These are phyloP conservation scores for Micrasema longulum DNA, from an alignment of 1,140 invertebrate species.

Conservation along the genomic window DNA sequence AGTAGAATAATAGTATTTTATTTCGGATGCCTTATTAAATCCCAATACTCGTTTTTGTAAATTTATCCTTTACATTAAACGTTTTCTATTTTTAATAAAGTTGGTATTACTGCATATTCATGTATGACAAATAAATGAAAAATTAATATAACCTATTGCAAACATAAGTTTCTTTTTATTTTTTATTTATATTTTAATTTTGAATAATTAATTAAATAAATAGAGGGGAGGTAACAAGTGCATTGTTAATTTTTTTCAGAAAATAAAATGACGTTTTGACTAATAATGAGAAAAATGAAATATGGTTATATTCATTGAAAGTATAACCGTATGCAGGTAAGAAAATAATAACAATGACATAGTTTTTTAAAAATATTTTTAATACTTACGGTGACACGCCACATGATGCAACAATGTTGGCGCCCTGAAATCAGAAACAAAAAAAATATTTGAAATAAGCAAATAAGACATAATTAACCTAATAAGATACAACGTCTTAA, in stretches of 20 bases:
- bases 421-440: conserved; percentile 44
- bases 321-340: neutral
- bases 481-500: too few species aligned
- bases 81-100: too few species aligned
- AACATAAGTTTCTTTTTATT: too few species aligned
- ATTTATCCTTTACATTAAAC: too few species aligned
- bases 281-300: neutral
- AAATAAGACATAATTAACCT: too few species aligned
- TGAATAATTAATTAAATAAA: neutral
- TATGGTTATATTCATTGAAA: neutral
- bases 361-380: neutral
- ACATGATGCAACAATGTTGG: conserved; percentile 17
- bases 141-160: too few species aligned
- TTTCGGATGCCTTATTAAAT: too few species aligned
- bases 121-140: too few species aligned
- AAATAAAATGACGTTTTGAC: neutral
- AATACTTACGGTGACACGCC: conserved; percentile 25
- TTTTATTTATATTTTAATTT: too few species aligned
- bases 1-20: too few species aligned
- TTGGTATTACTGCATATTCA: too few species aligned
- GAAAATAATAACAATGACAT: neutral
- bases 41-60: too few species aligned
- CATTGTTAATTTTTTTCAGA: neutral
- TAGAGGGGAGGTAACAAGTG: neutral
- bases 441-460: neutral